Conservation (phyloP, 2,797 vertebrate species). For the Euthynnus affinis region DNA sequence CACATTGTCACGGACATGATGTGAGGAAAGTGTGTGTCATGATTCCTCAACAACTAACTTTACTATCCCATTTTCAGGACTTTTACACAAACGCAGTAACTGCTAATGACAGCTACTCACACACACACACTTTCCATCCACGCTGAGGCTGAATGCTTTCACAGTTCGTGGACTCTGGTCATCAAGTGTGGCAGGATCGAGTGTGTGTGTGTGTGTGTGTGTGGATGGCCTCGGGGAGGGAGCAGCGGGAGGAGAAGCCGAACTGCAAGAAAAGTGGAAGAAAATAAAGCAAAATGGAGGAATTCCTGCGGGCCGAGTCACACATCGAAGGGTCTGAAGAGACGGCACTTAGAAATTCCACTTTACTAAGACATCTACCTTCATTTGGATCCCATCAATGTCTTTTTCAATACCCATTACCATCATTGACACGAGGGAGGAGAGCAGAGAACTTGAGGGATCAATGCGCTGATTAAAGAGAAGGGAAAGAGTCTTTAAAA, state of each 20-base stretch:
- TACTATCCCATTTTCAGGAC: too few species aligned
- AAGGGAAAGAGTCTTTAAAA: slow-evolving; percentile 6
- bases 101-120: background rate
- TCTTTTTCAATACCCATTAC: slow-evolving; percentile 45
- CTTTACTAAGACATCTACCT: slow-evolving; percentile 51
- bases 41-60: too few species aligned
- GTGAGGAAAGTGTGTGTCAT: too few species aligned
- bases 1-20: too few species aligned
- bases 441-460: slow-evolving; percentile 15
- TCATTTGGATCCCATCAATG: slow-evolving; percentile 56
- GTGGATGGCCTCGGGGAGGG: background rate
- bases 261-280: background rate
- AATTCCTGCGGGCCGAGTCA: slow-evolving; percentile 29
- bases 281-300: background rate
- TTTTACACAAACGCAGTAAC: too few species aligned
- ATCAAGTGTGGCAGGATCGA: background rate
- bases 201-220: background rate
- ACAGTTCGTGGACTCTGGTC: slow-evolving; percentile 25
- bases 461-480: slow-evolving; percentile 46
- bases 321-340: slow-evolving; percentile 7
- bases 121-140: background rate
- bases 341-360: slow-evolving; percentile 26
- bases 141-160: slow-evolving; percentile 13
- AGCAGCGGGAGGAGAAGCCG: background rate
- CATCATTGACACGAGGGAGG: background rate